These are phyloP conservation scores for Ypsolopha scabrella DNA, from an alignment of 2,888 invertebrate species.

Conservation along the genomic window DNA sequence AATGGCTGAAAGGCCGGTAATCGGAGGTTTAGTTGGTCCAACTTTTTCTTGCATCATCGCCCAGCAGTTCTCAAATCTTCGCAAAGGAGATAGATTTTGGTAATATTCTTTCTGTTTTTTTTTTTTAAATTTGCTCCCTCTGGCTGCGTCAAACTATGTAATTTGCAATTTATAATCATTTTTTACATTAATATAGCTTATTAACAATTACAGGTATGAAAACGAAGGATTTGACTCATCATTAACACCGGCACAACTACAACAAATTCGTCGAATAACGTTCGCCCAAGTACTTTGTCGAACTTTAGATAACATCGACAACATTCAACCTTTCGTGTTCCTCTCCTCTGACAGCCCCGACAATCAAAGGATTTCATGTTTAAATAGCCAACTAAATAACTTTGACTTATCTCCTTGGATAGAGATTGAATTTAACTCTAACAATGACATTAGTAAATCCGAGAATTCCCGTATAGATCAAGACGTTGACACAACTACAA, in stretches of 20 bases:
- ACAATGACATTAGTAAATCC: slow-evolving; percentile 47
- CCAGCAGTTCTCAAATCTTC: slow-evolving; percentile 83
- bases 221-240: slow-evolving; percentile 80
- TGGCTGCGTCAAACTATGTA: not conserved
- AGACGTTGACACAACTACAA: slow-evolving; percentile 10
- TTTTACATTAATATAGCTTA: not conserved
- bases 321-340: slow-evolving; percentile 79
- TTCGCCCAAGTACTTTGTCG: slow-evolving; percentile 80
- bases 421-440: slow-evolving; percentile 53
- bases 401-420: slow-evolving; percentile 74
- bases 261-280: slow-evolving; percentile 77
- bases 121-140: not conserved
- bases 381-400: slow-evolving; percentile 61
- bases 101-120: slow-evolving; percentile 16
- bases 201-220: slow-evolving; percentile 72
- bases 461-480: slow-evolving; percentile 15
- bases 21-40: slow-evolving; percentile 85
- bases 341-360: slow-evolving; percentile 70
- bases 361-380: slow-evolving; percentile 72
- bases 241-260: slow-evolving; percentile 81
- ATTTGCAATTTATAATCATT: not conserved
- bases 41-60: slow-evolving; percentile 91
- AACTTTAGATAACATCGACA: slow-evolving; percentile 74
- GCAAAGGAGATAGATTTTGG: slow-evolving; percentile 86
- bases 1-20: slow-evolving; percentile 83